Percentiles rank a stretch among this genome's conserved stretches.
phyloP scores from a whole-genome alignment of 53 echinoderm and acorn worm species.

The Apostichopus leukothele region DNA sequence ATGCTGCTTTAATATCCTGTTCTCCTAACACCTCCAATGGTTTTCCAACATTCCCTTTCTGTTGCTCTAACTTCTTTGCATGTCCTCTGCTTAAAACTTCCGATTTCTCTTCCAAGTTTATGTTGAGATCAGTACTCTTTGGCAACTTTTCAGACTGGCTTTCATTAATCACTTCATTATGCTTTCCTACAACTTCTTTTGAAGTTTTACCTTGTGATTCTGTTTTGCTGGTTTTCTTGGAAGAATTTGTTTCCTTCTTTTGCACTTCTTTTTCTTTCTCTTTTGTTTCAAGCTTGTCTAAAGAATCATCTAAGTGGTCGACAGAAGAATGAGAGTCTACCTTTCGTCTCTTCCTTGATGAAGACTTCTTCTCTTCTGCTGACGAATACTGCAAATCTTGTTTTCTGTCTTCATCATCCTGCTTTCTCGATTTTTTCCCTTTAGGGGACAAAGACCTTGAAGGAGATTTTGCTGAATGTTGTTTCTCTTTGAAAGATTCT shows the following conservation, averaged over 20 bases:
- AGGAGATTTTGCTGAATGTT: neutral
- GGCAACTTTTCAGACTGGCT: neutral
- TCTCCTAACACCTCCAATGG: constrained; percentile 16
- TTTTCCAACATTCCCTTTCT: neutral
- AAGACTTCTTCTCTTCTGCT: constrained; percentile 17
- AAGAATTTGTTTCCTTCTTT: neutral
- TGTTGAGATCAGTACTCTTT: neutral
- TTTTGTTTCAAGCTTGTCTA: neutral
- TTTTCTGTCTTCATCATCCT: neutral
- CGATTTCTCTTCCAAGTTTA: constrained; percentile 1
- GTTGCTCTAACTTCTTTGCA: constrained; percentile 23
- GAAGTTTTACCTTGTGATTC: neutral
- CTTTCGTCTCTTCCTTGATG: neutral
- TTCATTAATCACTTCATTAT: neutral
- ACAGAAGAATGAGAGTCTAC: neutral
- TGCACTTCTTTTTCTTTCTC: neutral
- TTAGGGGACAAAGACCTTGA: constrained; percentile 13
- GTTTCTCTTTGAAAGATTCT: neutral
- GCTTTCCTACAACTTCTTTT: neutral
- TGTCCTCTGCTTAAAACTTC: constrained; percentile 4
- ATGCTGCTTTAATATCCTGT: constrained; percentile 22
- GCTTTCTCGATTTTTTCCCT: neutral
- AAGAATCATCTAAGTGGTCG: neutral
- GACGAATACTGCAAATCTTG: neutral
- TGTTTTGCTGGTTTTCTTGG: neutral